A percentile compares a stretch with the other conserved stretches of the same genome.
phyloP scores from a whole-genome alignment of 2,888 invertebrate genomes.

The Stegana nigrithorax region DNA sequence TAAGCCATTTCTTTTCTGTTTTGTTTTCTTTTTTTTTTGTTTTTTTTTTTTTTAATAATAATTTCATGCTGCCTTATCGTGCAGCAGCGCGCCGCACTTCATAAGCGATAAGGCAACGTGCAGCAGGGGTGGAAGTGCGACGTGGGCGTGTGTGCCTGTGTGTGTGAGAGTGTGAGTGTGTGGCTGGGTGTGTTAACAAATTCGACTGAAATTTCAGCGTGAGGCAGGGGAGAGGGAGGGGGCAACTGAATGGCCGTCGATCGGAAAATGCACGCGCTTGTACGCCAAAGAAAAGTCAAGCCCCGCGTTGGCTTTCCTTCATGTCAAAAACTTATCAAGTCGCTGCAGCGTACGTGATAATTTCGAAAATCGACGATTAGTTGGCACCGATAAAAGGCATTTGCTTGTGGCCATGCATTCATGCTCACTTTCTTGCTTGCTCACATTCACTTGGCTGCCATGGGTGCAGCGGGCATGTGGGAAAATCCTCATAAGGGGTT shows the following conservation, averaged over 20 bases:
- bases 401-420: no score
- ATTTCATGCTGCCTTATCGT: no score
- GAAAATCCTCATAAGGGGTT: no score
- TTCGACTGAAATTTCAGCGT: no score
- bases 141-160: no score
- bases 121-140: not conserved
- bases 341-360: conserved; percentile 38
- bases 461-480: no score
- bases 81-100: not conserved
- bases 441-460: not conserved
- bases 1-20: conserved; percentile 47
- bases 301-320: conserved; percentile 45
- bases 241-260: not conserved
- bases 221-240: not conserved
- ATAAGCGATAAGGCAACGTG: not conserved
- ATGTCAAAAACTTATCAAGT: conserved; percentile 50
- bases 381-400: no score
- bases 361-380: conserved; percentile 36
- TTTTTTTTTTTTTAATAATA: no score
- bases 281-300: not conserved
- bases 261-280: not conserved
- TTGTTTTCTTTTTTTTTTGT: no score
- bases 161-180: no score
- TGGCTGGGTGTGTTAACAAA: no score
- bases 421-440: not conserved